A percentile compares a stretch with the other conserved stretches of the same genome.
Evolutionary conservation across 1,140 invertebrate genomes (phyloP).

Genomic region (Aphelenchoides avenae): DNA sequence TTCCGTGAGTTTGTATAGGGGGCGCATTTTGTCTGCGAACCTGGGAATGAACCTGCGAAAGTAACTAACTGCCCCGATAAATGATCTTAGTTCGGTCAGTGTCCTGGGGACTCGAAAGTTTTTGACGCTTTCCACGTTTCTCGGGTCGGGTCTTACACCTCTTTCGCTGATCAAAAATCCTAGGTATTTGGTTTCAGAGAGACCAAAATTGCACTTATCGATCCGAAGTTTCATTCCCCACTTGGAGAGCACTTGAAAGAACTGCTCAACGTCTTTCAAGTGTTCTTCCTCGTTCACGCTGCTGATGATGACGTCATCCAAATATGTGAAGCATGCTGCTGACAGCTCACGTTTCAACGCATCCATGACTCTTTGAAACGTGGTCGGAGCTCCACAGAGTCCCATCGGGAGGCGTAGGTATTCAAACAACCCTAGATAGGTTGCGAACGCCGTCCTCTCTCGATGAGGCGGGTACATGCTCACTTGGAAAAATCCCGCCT

Average conservation of each 20-base stretch:
- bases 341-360: conserved; percentile 4
- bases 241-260: conserved; percentile 1
- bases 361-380: conserved; percentile 20
- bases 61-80: conserved; percentile 19
- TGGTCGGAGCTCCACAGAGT: conserved; percentile 11
- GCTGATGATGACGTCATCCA: conserved; percentile 24
- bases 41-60: conserved; percentile 16
- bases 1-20: conserved; percentile 20
- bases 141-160: conserved; percentile 10
- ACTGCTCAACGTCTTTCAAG: conserved; percentile 8
- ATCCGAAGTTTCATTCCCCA: conserved; percentile 12
- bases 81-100: conserved; percentile 18
- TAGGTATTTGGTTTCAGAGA: conserved; percentile 13
- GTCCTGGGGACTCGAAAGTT: conserved; percentile 15
- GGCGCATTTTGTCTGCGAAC: conserved; percentile 12
- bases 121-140: conserved; percentile 7
- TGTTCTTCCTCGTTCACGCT: conserved; percentile 9
- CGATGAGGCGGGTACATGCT: not conserved
- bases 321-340: conserved; percentile 19
- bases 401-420: conserved; percentile 14
- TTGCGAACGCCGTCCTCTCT: conserved; percentile 19
- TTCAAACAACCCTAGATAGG: conserved; percentile 5
- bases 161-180: conserved; percentile 14
- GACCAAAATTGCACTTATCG: conserved; percentile 19
- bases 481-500: conserved; percentile 16